These are phyloP conservation scores for Isichthys henryi DNA, from an alignment of 2,113 vertebrate species.

Conservation along the genomic window DNA sequence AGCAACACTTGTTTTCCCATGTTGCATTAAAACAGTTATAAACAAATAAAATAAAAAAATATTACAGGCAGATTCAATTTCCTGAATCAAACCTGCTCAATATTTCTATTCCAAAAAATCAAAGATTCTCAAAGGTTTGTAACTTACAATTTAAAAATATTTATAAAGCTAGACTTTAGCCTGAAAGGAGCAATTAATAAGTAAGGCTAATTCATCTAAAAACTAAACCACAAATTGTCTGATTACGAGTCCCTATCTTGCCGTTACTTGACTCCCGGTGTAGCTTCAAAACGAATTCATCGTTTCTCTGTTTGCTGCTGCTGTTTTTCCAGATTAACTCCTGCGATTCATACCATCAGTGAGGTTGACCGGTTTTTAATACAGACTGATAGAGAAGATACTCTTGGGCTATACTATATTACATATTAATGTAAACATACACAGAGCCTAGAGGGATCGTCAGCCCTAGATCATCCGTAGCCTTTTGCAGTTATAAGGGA, in stretches of 20 bases:
- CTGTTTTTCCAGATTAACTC: neutral
- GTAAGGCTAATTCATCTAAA: neutral
- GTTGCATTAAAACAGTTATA: neutral
- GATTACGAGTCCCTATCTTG: neutral
- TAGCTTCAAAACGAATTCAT: neutral
- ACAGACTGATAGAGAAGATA: neutral
- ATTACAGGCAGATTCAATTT: neutral
- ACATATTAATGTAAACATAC: neutral
- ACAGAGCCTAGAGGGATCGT: neutral
- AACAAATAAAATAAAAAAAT: neutral
- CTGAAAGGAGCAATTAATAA: neutral
- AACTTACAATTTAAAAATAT: neutral
- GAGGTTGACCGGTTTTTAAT: neutral
- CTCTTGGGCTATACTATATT: neutral
- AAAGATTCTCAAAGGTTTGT: neutral
- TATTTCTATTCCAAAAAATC: neutral
- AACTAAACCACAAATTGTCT: neutral
- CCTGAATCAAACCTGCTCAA: neutral
- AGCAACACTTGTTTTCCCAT: neutral
- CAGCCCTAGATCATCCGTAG: neutral
- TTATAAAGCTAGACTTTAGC: neutral
- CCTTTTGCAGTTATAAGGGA: neutral
- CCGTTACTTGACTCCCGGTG: neutral
- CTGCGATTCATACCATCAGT: neutral
- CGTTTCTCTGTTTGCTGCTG: neutral